Conservation (phyloP, 1,140 invertebrate genomes). For the Episyrphus balteatus region DNA sequence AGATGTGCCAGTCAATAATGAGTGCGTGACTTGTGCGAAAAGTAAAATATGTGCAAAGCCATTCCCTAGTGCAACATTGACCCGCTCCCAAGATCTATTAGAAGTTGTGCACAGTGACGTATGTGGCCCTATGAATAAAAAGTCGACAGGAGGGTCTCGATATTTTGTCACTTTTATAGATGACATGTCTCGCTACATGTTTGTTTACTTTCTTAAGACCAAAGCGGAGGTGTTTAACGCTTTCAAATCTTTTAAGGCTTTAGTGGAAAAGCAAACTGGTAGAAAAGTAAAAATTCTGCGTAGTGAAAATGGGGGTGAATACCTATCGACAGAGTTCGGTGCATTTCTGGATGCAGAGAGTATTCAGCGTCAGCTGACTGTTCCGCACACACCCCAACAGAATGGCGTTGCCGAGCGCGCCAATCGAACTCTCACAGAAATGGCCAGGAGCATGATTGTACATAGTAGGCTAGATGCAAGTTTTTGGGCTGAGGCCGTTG, state of each 20-base stretch:
- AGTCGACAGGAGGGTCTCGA: conserved; percentile 15
- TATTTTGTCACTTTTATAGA: no score
- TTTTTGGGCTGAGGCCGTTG: conserved; percentile 17
- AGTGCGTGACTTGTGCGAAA: not conserved
- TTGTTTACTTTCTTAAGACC: no score
- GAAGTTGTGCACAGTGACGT: conserved; percentile 27
- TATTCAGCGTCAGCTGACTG: conserved; percentile 10
- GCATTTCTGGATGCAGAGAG: not conserved
- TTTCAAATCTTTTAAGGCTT: no score
- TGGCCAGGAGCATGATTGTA: conserved; percentile 12
- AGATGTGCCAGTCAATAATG: not conserved
- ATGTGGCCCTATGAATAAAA: conserved; percentile 28
- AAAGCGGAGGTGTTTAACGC: no score
- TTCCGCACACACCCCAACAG: conserved; percentile 9
- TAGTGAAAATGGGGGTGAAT: no score
- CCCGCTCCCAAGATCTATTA: not conserved
- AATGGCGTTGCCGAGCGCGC: conserved; percentile 11
- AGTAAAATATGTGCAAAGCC: not conserved
- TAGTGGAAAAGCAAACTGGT: no score
- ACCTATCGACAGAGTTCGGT: no score
- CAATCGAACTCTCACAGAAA: conserved; percentile 8
- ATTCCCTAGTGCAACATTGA: not conserved
- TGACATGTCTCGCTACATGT: no score
- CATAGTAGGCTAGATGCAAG: conserved; percentile 3
- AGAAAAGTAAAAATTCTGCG: no score